Percentiles rank a stretch among this genome's conserved stretches.
These are phyloP conservation scores for Sylvia borin DNA, from an alignment of 2,797 vertebrate genomes.

Conservation along the genomic window DNA sequence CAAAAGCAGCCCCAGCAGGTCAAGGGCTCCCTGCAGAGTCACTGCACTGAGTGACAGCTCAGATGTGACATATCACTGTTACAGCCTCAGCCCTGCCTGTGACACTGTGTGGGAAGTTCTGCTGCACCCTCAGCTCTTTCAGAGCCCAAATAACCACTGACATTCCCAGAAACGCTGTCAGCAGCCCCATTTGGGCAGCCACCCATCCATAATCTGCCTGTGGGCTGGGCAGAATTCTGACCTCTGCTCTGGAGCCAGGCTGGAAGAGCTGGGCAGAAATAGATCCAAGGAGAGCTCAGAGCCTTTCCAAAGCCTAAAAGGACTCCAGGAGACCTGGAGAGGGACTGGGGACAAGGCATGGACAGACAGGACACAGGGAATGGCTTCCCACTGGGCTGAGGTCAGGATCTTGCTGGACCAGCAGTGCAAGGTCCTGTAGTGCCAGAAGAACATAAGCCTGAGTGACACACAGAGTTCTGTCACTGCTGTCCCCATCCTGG, in stretches of 20 bases:
- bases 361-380: neutral
- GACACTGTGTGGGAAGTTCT: rapidly evolving
- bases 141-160: neutral
- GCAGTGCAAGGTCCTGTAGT: neutral
- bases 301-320: rapidly evolving
- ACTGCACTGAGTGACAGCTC: neutral
- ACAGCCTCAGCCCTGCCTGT: rapidly evolving
- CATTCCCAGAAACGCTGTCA: neutral
- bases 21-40: neutral
- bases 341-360: neutral
- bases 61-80: neutral
- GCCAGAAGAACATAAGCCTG: neutral
- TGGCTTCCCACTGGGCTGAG: neutral
- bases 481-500: neutral
- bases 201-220: neutral
- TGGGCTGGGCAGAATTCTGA: neutral
- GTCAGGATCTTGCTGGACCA: neutral
- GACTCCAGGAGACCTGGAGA: neutral
- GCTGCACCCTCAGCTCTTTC: neutral
- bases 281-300: neutral
- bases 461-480: neutral
- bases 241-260: neutral
- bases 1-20: neutral
- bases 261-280: neutral
- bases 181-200: neutral